Percentiles rank a stretch among this genome's conserved stretches.
phyloP scores from a whole-genome alignment of 2,888 invertebrate genomes.

The Steromphala cineraria region DNA sequence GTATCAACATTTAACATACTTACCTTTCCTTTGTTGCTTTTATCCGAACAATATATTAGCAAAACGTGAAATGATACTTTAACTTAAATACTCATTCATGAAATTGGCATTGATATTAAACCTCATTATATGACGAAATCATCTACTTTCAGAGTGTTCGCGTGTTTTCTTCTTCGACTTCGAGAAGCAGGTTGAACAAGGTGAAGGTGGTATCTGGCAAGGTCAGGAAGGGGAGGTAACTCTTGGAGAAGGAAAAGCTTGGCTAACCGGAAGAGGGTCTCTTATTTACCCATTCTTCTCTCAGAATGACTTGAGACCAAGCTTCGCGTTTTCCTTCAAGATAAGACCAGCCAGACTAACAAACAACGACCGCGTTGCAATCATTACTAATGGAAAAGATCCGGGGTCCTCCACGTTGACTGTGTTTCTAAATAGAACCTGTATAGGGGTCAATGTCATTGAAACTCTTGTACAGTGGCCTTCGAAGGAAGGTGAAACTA shows the following conservation, averaged over 20 bases:
- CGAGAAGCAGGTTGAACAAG: neutral
- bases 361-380: neutral
- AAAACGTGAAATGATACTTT: too few species aligned
- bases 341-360: neutral
- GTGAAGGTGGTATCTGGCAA: slow-evolving; percentile 13
- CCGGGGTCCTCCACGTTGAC: slow-evolving; percentile 2
- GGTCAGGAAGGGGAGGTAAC: slow-evolving; percentile 16
- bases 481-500: neutral
- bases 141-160: neutral
- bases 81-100: too few species aligned
- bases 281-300: slow-evolving; percentile 17
- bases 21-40: too few species aligned
- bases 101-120: too few species aligned
- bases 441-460: neutral
- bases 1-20: too few species aligned
- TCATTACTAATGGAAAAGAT: neutral
- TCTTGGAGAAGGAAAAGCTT: neutral
- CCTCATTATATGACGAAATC: neutral
- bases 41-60: too few species aligned
- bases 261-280: slow-evolving; percentile 1
- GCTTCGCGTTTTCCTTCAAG: slow-evolving; percentile 11
- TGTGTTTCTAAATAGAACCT: slow-evolving; percentile 7
- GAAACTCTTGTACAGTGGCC: neutral
- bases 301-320: slow-evolving; percentile 8
- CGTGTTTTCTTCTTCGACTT: slow-evolving; percentile 8